phyloP scores from a whole-genome alignment of 2,888 invertebrate species.

The Phengaris alcon region DNA sequence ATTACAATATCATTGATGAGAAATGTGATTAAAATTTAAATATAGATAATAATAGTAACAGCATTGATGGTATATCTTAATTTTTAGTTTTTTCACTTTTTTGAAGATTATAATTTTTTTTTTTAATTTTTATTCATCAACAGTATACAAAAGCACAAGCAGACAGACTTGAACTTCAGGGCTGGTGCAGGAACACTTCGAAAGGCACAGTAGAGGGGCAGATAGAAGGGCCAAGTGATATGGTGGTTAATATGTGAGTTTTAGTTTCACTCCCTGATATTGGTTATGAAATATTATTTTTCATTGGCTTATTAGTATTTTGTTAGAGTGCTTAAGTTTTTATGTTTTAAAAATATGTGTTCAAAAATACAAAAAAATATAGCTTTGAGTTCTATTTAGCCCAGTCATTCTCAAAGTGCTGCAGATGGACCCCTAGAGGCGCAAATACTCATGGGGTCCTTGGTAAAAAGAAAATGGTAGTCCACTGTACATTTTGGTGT shows the following conservation, averaged over 20 bases:
- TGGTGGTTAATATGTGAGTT: slow-evolving; percentile 82
- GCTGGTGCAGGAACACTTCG: slow-evolving; percentile 87
- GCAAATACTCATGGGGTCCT: too few relatives aligned
- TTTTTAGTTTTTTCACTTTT: too few relatives aligned
- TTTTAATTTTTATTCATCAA: slow-evolving; percentile 36
- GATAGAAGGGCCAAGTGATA: slow-evolving; percentile 80
- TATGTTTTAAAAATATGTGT: too few relatives aligned
- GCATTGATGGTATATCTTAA: too few relatives aligned
- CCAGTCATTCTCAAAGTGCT: neutral
- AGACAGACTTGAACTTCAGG: slow-evolving; percentile 80
- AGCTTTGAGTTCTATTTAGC: neutral
- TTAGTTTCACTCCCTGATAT: neutral
- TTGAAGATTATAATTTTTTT: too few relatives aligned
- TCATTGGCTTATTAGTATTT: too few relatives aligned
- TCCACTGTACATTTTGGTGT: too few relatives aligned
- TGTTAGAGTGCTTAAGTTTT: too few relatives aligned
- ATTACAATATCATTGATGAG: too few relatives aligned
- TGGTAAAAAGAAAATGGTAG: too few relatives aligned
- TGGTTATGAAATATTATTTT: neutral
- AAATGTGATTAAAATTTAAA: too few relatives aligned
- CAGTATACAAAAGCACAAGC: slow-evolving; percentile 84
- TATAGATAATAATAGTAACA: too few relatives aligned
- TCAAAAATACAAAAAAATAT: neutral
- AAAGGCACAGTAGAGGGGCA: slow-evolving; percentile 84
- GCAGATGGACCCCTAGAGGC: neutral